phyloP scores from a whole-genome alignment of 2,888 invertebrate species.

The Nezara viridula region DNA sequence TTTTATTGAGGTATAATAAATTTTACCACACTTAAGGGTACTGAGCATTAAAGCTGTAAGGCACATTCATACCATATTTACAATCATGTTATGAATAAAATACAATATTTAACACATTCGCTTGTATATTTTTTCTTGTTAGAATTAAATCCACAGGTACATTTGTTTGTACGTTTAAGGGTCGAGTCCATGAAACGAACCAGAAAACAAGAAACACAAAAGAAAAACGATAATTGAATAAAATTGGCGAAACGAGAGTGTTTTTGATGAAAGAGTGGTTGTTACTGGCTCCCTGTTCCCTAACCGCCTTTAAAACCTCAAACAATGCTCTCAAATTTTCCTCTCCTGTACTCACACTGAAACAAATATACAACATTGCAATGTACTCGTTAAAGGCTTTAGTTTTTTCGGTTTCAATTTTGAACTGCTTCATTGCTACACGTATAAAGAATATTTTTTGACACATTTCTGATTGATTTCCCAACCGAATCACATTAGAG shows the following conservation, averaged over 20 bases:
- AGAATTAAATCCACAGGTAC: not conserved
- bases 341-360: not conserved
- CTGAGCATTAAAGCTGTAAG: no score
- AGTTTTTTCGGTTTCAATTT: not conserved
- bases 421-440: not conserved
- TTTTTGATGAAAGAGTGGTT: not conserved
- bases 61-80: no score
- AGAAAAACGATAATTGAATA: not conserved
- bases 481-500: no score
- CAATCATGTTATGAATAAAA: no score
- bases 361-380: not conserved
- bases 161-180: not conserved
- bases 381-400: not conserved
- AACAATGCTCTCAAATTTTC: conserved; percentile 6
- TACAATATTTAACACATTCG: not conserved
- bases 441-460: not conserved
- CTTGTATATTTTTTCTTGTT: not conserved
- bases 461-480: not conserved
- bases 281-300: not conserved
- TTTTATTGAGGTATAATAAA: no score
- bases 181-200: not conserved
- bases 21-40: no score
- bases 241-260: not conserved
- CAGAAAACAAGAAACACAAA: not conserved
- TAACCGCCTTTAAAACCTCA: not conserved